phyloP scores from a whole-genome alignment of 2,113 vertebrate genomes.

The Cyanoliseus patagonus region DNA sequence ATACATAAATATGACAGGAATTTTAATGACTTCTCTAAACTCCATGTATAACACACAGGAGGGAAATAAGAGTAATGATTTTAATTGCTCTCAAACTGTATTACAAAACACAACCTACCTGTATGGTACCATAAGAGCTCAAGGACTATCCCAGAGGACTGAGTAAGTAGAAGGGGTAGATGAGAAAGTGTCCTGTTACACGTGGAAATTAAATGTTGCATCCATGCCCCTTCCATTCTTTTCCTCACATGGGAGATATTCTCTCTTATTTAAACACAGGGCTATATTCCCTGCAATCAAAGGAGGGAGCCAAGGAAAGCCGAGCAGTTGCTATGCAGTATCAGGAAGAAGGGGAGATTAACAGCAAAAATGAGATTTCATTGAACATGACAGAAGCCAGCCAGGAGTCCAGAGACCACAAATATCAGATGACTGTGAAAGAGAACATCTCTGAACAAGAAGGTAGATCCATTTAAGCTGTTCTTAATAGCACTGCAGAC shows the following conservation, averaged over 20 bases:
- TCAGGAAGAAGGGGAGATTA: not conserved
- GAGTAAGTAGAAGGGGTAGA: not conserved
- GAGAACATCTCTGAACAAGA: not conserved
- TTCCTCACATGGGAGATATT: not conserved
- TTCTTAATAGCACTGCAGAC: not conserved
- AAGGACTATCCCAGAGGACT: not conserved
- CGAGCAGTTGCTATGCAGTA: not conserved
- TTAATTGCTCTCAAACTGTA: not conserved
- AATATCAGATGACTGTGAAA: not conserved
- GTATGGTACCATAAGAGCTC: not conserved
- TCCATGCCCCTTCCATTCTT: not conserved
- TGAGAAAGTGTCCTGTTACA: not conserved
- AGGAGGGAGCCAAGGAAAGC: not conserved
- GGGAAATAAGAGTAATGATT: not conserved
- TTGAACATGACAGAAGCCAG: not conserved
- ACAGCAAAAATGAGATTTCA: not conserved
- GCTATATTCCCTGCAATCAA: not conserved
- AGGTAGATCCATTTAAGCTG: not conserved
- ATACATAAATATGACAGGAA: not conserved
- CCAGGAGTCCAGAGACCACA: not conserved
- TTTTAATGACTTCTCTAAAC: conserved; percentile 22
- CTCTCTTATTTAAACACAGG: not conserved
- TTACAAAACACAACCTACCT: not conserved
- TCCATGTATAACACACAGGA: not conserved
- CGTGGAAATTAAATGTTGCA: not conserved